Conservation (phyloP, 2,797 vertebrate genomes). For the Sphenopsis melanotis region DNA sequence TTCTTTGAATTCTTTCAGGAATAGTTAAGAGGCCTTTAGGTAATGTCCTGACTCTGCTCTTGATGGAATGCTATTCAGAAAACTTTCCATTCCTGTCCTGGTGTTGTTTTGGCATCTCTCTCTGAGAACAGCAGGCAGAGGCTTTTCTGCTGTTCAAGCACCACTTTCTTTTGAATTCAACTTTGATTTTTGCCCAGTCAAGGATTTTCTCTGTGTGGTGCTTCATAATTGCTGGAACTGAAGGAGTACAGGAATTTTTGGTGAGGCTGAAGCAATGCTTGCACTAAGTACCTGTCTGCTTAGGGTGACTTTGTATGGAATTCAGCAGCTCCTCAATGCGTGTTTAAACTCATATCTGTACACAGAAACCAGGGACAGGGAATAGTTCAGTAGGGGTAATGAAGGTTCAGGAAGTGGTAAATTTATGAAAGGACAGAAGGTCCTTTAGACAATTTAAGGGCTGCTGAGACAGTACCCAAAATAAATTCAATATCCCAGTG, state of each 20-base stretch:
- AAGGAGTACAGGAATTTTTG: background rate
- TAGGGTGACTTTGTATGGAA: rapidly evolving
- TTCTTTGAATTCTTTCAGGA: background rate
- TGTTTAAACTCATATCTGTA: background rate
- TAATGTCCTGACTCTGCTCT: background rate
- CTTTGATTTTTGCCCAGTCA: background rate
- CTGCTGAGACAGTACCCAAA: background rate
- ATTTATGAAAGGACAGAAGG: background rate
- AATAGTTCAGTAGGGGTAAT: background rate
- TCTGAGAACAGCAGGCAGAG: background rate
- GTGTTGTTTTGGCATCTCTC: background rate
- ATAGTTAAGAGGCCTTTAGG: background rate
- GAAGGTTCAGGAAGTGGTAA: background rate
- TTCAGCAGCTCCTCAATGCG: rapidly evolving
- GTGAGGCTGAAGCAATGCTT: background rate
- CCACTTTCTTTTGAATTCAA: background rate
- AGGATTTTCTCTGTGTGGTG: background rate
- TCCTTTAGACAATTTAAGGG: background rate
- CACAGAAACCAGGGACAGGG: background rate
- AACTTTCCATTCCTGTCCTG: background rate
- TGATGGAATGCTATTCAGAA: background rate
- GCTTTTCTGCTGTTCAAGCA: background rate
- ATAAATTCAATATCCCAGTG: rapidly evolving
- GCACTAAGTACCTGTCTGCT: background rate
- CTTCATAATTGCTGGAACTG: background rate